phyloP scores from a whole-genome alignment of 1,140 invertebrate genomes.

The Zaprionus nigranus region DNA sequence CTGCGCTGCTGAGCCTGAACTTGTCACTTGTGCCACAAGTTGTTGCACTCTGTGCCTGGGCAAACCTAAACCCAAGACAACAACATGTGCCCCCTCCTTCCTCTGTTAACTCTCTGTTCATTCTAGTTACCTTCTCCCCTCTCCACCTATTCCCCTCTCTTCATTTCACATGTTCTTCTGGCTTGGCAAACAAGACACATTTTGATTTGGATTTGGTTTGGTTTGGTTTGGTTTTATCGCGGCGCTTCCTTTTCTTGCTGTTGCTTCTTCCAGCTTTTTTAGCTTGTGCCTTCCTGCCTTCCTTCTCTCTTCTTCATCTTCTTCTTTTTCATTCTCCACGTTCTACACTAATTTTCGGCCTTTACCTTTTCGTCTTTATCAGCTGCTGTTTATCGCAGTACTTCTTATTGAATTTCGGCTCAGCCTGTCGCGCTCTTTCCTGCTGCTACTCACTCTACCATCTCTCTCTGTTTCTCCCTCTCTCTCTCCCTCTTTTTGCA shows the following conservation, averaged over 20 bases:
- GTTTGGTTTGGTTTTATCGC: constrained; percentile 1
- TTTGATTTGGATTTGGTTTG: constrained; percentile 4
- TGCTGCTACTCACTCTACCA: neutral
- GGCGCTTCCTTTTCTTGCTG: constrained; percentile 5
- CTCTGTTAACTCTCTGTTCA: neutral
- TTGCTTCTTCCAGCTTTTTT: constrained; percentile 24
- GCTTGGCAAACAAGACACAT: constrained; percentile 5
- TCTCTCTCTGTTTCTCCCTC: neutral
- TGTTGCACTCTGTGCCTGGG: constrained; percentile 44
- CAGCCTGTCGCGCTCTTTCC: constrained; percentile 19
- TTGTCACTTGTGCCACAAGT: constrained; percentile 78
- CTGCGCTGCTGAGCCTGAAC: constrained; percentile 33
- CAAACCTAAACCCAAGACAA: neutral
- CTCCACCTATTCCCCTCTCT: neutral
- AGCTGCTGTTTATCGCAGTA: constrained; percentile 73
- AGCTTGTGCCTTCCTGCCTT: constrained; percentile 16
- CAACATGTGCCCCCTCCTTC: neutral
- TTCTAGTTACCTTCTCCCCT: neutral
- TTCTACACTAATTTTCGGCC: constrained; percentile 72
- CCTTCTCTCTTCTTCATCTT: neutral
- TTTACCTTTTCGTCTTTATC: constrained; percentile 68
- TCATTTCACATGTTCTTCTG: neutral
- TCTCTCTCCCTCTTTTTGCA: constrained; percentile 19
- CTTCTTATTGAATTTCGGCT: constrained; percentile 68
- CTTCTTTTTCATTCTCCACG: neutral